These are phyloP conservation scores for Pseudomyrmex gracilis DNA, from an alignment of 1,140 invertebrate genomes.

Conservation along the genomic window DNA sequence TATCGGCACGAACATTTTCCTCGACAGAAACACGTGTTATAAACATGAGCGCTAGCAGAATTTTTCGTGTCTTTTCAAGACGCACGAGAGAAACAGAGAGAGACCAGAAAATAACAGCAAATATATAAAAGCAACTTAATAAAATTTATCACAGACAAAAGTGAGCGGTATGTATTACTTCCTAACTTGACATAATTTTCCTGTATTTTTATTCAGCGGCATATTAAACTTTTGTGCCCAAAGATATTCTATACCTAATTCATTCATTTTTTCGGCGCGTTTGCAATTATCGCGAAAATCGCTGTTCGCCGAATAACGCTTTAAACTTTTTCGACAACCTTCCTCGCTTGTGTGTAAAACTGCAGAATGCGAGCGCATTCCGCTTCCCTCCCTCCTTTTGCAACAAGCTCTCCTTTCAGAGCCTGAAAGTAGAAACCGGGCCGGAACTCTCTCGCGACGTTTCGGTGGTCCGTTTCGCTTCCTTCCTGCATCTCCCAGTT, in stretches of 20 bases:
- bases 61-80: constrained; percentile 21
- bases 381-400: background rate
- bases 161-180: background rate
- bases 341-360: constrained; percentile 12
- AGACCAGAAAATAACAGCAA: too few relatives aligned
- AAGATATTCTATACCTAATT: background rate
- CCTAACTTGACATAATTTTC: background rate
- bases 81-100: constrained; percentile 3
- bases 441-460: constrained; percentile 54
- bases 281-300: constrained; percentile 3
- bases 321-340: background rate
- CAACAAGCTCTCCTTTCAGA: background rate
- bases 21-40: constrained; percentile 46
- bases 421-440: constrained; percentile 12
- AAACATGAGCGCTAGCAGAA: constrained; percentile 18
- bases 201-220: background rate
- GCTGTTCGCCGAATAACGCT: background rate
- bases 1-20: constrained; percentile 57
- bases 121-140: background rate
- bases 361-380: background rate
- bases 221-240: background rate
- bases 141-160: constrained; percentile 7
- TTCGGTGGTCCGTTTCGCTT: constrained; percentile 67
- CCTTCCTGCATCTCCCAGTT: constrained; percentile 73
- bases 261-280: background rate